phyloP scores from a whole-genome alignment of 2,888 invertebrate species.

The Helleia helle region DNA sequence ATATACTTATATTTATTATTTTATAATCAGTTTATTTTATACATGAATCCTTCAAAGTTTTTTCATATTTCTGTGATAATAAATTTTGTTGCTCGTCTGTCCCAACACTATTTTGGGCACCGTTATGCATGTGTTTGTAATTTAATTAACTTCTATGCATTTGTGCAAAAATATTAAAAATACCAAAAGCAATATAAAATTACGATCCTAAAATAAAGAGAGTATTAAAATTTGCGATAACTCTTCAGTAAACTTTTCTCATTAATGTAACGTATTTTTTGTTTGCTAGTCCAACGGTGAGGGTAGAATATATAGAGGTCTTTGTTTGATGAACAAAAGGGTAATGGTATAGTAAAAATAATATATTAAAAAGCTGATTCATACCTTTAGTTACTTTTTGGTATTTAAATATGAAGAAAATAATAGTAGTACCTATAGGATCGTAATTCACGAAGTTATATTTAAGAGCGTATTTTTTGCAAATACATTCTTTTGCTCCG shows the following conservation, averaged over 20 bases:
- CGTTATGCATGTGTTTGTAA: too few relatives aligned
- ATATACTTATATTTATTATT: too few relatives aligned
- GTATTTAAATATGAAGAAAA: background rate
- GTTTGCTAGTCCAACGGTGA: background rate
- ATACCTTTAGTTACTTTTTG: background rate
- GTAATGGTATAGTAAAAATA: conserved; percentile 1
- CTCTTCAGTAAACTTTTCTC: background rate
- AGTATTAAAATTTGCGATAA: background rate
- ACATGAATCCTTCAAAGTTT: too few relatives aligned
- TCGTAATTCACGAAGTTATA: background rate
- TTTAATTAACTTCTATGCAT: too few relatives aligned
- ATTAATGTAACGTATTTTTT: conserved; percentile 3
- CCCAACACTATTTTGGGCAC: too few relatives aligned
- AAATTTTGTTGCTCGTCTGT: too few relatives aligned
- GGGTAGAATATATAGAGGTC: background rate
- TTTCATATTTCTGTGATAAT: too few relatives aligned
- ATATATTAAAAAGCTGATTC: background rate
- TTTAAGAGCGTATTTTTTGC: too few relatives aligned
- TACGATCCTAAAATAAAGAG: background rate
- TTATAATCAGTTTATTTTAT: too few relatives aligned
- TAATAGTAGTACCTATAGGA: too few relatives aligned
- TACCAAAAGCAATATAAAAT: background rate
- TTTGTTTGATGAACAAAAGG: conserved; percentile 4
- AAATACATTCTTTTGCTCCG: too few relatives aligned
- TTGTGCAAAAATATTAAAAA: too few relatives aligned